These are phyloP conservation scores for Lasaia peninsularis DNA, from an alignment of 1,140 invertebrate species.

Conservation along the genomic window DNA sequence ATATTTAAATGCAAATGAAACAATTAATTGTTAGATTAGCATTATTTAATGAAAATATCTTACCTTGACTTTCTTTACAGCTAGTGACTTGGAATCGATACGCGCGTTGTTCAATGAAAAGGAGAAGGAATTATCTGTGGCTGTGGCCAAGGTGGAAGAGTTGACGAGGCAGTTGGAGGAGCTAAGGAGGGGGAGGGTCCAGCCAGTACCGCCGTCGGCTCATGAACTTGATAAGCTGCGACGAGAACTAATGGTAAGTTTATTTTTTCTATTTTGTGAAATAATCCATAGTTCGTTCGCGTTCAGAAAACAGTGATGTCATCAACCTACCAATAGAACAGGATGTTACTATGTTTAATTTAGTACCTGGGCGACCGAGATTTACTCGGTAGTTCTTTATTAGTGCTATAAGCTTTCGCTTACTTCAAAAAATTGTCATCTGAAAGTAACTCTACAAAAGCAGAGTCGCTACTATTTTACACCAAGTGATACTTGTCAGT, in stretches of 20 bases:
- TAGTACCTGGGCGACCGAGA: no score
- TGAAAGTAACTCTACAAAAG: no score
- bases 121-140: slow-evolving; percentile 96
- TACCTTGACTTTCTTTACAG: slow-evolving; percentile 73
- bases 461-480: no score
- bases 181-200: slow-evolving; percentile 83
- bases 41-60: slow-evolving; percentile 3
- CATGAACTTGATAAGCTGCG: slow-evolving; percentile 94
- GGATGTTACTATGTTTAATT: no score
- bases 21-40: slow-evolving; percentile 7
- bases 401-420: no score
- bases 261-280: neutral
- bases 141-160: slow-evolving; percentile 96
- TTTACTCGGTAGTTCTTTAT: no score
- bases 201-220: slow-evolving; percentile 83
- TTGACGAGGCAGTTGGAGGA: slow-evolving; percentile 95
- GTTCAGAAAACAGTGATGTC: no score
- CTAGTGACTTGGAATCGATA: slow-evolving; percentile 96
- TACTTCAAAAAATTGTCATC: no score
- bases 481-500: no score
- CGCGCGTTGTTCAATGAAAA: slow-evolving; percentile 97
- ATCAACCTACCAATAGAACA: neutral
- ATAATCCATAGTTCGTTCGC: neutral
- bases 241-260: slow-evolving; percentile 91
- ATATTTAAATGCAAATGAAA: slow-evolving; percentile 10